Conservation (phyloP, 2,113 vertebrate genomes). For the Melanerpes aurifrons region DNA sequence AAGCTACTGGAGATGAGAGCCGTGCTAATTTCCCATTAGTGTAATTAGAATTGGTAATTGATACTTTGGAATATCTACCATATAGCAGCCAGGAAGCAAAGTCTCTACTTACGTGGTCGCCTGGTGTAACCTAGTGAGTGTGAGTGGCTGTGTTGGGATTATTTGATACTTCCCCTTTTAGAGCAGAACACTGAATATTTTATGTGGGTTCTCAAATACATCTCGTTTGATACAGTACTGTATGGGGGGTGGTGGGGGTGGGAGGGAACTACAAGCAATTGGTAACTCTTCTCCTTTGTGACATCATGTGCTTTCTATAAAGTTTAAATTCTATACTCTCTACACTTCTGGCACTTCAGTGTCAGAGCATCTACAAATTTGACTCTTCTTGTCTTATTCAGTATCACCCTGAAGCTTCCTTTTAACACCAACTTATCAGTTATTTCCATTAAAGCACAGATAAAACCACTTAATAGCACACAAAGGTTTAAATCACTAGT, state of each 20-base stretch:
- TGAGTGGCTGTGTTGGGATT: background rate
- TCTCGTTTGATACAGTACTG: background rate
- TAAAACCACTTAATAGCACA: background rate
- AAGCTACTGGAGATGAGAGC: constrained; percentile 11
- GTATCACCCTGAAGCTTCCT: background rate
- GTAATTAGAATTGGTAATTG: constrained; percentile 77
- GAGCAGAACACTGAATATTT: background rate
- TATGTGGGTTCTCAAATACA: background rate
- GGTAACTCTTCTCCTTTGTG: background rate
- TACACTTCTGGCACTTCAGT: background rate
- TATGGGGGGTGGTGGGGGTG: background rate
- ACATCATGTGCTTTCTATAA: background rate
- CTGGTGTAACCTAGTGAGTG: background rate
- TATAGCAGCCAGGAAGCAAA: constrained; percentile 50
- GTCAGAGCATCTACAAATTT: background rate
- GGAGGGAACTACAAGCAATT: background rate
- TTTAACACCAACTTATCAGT: background rate
- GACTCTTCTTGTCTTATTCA: background rate
- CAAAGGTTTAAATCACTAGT: background rate
- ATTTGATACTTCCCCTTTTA: background rate
- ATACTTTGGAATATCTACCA: constrained; percentile 54
- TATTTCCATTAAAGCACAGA: background rate
- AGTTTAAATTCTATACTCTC: background rate
- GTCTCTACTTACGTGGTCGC: constrained; percentile 48
- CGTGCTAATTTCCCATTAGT: constrained; percentile 61